Evolutionary conservation across 1,140 invertebrate genomes (phyloP), one percentile per base, ranked within the genome.

Genomic region (Cydia strobilella): DNA sequence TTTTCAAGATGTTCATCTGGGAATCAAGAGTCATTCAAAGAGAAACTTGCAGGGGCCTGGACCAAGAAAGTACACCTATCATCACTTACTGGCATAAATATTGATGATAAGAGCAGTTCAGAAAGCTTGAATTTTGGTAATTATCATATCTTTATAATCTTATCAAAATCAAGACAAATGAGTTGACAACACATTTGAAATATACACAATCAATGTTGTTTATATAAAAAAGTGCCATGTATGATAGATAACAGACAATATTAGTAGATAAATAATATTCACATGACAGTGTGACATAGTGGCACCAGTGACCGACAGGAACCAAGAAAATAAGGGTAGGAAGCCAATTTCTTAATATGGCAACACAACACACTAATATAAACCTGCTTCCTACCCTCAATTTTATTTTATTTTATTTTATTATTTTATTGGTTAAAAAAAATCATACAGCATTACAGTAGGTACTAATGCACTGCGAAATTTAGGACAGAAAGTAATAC

Each of bases 101-200:
- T 94, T 83, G 94, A 94, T 80, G 94, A 96, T 81, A 95, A 95
- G 81, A 96, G 96, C 84, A 96, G 96, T 81, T 95, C 93, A 80
- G 96, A 97, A 90, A 96, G 96, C 88, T 93, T 97, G 51, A 93
- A 85, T 73, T 88, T 92, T 85, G 92, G 93, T 93, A 89, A 89
- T 18, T 74, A 80, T 75, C 72, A 74, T 42, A 54, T n/a, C 73
- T 77, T 65, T 69, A 66, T 59, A 72, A 18, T 62, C 25, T 25
- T 62, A 77, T 72, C 62, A 72, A 72, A 27, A 69, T 69, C 31
- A 39, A 69, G 15, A 42, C 18, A 69, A 18, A n/a, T 39, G 35
- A 76, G 72, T 31, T 31, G 31, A 31, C 6, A 31, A 31, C 31
- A 62, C 4, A 59, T 20, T 59, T 59, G 54, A 23, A 59, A 23